Base-by-base conservation (phyloP, 2,888 invertebrate species). In the Tiphia femorata region DNA sequence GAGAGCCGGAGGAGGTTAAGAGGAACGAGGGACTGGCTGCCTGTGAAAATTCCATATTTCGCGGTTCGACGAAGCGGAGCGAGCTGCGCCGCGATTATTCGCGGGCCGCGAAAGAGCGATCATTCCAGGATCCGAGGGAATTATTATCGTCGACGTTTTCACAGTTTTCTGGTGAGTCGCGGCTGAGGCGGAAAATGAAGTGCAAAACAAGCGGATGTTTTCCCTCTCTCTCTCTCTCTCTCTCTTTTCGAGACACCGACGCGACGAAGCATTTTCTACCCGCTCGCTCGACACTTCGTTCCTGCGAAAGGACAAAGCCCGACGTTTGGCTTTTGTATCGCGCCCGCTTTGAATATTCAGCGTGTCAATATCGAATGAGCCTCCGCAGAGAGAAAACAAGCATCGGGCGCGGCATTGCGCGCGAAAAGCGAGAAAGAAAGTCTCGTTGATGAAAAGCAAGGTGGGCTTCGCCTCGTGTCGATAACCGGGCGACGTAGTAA, bases 1-100 rank as follows among this genome's bases (percentile, higher is more conserved):
- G 16, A 6, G 23, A 44, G 23, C 5, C 17, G 30, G 42, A 33
- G 16, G 8, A 14, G 14, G 20, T 12, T n/a, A 12, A 30, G 38
- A 51, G 46, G 21, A 46, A 40, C 47, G 50, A 42, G 38, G 50
- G 33, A 33, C 3, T 33, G 33, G 20, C 29, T 33, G 49, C 38
- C 19, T 43, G 48, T 38, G 35, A 46, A 57, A 61, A 57, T 42
- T 43, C 30, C 43, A 43, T 42, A 50, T 60, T 60, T 60, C 49
- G 50, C 54, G 49, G 51, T 56, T 63, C 63, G 56, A 51, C 62
- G 63, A 35, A 56, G n/a, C 33, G 21, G n/a, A 14, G 44, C 46
- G 42, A 47, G 42, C n/a, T 42, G 54, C 44, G n/a, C n/a, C n/a
- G n/a, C n/a, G n/a, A n/a, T n/a, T n/a, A n/a, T n/a, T n/a, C n/a